Evolutionary conservation across 1,140 invertebrate species (phyloP), one percentile per base, ranked within the genome.

Genomic region (Zaprionus africanus): DNA sequence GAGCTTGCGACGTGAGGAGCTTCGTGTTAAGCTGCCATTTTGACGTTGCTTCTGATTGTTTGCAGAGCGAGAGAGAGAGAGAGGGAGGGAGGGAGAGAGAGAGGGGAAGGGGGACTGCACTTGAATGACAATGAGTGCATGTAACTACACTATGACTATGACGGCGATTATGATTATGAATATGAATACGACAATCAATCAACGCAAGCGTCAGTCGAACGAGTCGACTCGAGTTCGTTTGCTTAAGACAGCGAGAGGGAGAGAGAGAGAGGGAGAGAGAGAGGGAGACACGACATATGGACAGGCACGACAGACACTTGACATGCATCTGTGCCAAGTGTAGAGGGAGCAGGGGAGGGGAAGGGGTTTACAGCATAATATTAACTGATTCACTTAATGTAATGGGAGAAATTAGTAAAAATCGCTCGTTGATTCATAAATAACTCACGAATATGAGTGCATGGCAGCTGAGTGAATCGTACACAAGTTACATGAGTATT

Each of bases 21-120:
- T 90, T 90, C 86, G 86, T 90, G 86, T 79, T 90, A 85, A 90
- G 86, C 86, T 90, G 80, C 82, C 86, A 90, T 90, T 90, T 90
- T 90, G 78, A 90, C 71, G 84, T 87, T 80, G 68, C 64, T 76
- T 77, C 64, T 58, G 72, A 79, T 57, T 87, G 82, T 86, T 87
- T 88, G 51, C 84, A 58, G 56, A 79, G 71, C 65, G 49, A 53
- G 53, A 19, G 26, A 26, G 28, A 4, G 12, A 13, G 15, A 24
- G 6, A 2, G 43, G 11, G 9, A n/a, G 61, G 1, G 41, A 31
- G 60, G 7, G 60, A 4, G 24, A 19, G 15, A 5, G 9, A 12
- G 54, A 4, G 60, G 7, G 24, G 57, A 13, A 19, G 17, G 54
- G 54, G 17, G 53, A 17, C 28, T 64, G 65, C 71, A 75, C 76